Percentiles rank a stretch among this genome's conserved stretches.
phyloP scores from a whole-genome alignment of 2,888 invertebrate species.

The Anticlea derivata region DNA sequence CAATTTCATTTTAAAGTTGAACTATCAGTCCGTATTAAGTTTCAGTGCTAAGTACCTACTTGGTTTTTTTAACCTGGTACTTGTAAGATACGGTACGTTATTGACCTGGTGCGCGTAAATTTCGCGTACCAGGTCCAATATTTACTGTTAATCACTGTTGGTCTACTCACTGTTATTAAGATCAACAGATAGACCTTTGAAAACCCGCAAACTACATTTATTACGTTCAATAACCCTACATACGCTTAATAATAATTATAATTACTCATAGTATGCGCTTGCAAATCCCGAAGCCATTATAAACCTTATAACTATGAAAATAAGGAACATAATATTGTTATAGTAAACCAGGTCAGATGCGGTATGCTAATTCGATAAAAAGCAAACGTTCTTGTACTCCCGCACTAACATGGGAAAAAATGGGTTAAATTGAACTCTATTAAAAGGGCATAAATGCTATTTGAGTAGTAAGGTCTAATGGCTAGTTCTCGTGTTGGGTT shows the following conservation, averaged over 20 bases:
- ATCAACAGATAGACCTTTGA: slow-evolving; percentile 25
- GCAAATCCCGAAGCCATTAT: slow-evolving; percentile 9
- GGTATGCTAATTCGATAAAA: slow-evolving; percentile 66
- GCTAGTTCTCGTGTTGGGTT: slow-evolving; percentile 15
- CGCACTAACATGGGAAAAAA: slow-evolving; percentile 16
- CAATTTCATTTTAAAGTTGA: too few species aligned
- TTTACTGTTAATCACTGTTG: too few species aligned
- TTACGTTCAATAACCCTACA: slow-evolving; percentile 35
- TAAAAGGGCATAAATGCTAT: neutral
- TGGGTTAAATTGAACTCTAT: slow-evolving; percentile 11
- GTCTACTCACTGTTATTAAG: slow-evolving; percentile 15
- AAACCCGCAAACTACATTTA: slow-evolving; percentile 27
- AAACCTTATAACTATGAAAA: slow-evolving; percentile 23
- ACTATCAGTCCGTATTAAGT: too few species aligned
- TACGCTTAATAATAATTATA: slow-evolving; percentile 25
- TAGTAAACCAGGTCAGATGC: slow-evolving; percentile 56
- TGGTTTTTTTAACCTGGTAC: too few species aligned
- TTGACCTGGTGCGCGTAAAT: too few species aligned
- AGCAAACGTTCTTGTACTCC: slow-evolving; percentile 34
- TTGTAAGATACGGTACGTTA: too few species aligned
- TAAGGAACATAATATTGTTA: slow-evolving; percentile 26
- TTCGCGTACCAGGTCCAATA: too few species aligned
- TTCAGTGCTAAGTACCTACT: too few species aligned
- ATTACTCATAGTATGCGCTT: slow-evolving; percentile 26
- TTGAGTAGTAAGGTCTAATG: neutral